A percentile compares a stretch with the other conserved stretches of the same genome.
Conservation (phyloP, 2,888 invertebrate species). For the Diaphora mendica region DNA sequence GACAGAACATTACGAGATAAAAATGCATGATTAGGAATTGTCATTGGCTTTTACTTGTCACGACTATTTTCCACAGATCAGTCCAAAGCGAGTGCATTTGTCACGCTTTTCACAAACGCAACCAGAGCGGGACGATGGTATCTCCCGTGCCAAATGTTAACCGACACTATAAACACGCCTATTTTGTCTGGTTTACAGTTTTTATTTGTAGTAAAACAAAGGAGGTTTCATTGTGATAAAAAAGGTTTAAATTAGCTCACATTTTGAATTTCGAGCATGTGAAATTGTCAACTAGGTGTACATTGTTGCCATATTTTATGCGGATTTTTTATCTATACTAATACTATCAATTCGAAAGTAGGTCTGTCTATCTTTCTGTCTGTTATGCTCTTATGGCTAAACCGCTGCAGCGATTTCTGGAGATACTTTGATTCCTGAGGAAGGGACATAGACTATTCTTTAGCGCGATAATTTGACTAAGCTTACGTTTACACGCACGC, state of each 20-base stretch:
- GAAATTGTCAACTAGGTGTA: too few relatives aligned
- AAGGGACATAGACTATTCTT: too few relatives aligned
- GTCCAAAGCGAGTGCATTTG: conserved; percentile 61
- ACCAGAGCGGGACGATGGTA: conserved; percentile 79
- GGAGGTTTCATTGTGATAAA: conserved; percentile 1
- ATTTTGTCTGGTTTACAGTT: conserved; percentile 18
- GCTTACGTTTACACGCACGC: neutral
- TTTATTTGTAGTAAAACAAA: conserved; percentile 18
- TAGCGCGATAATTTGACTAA: too few relatives aligned
- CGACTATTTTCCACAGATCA: conserved; percentile 56
- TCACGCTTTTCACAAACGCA: conserved; percentile 77
- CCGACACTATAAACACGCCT: conserved; percentile 30
- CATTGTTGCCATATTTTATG: neutral
- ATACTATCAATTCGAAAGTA: too few relatives aligned
- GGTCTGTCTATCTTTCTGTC: too few relatives aligned
- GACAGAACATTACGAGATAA: neutral
- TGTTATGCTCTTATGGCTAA: too few relatives aligned
- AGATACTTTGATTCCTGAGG: too few relatives aligned
- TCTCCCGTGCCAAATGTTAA: conserved; percentile 65
- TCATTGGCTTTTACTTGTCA: conserved; percentile 51
- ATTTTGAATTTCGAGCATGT: neutral
- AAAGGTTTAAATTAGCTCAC: neutral
- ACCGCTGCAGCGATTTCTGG: too few relatives aligned
- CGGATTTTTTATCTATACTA: neutral
- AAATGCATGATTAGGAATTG: conserved; percentile 33